Evolutionary conservation across 2,113 vertebrate genomes (phyloP).

Genomic region (Hypanus sabinus): DNA sequence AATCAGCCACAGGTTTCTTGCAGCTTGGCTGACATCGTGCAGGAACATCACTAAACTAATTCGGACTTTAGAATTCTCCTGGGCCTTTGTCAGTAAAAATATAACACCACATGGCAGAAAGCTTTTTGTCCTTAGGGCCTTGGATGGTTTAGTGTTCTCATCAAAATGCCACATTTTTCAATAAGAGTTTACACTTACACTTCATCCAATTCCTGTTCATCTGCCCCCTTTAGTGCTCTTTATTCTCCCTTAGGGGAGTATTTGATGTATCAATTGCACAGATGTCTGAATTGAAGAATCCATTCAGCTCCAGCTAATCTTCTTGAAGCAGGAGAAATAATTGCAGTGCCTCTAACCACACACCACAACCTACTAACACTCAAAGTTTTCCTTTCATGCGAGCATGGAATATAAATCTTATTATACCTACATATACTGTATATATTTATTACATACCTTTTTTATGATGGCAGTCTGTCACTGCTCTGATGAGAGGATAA

Average conservation of each 20-base stretch:
- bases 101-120: neutral
- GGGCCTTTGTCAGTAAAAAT: neutral
- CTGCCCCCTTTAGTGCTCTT: neutral
- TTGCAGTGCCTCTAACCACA: neutral
- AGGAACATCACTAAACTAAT: neutral
- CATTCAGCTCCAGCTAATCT: neutral
- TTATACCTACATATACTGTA: neutral
- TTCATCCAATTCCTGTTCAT: neutral
- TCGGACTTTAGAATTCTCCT: neutral
- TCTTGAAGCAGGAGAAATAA: neutral
- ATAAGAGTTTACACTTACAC: neutral
- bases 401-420: neutral
- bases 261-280: neutral
- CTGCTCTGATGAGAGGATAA: neutral
- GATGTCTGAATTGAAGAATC: slow-evolving; percentile 7
- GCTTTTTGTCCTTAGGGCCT: neutral
- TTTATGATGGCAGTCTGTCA: neutral
- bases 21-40: neutral
- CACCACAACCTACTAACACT: neutral
- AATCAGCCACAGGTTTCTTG: neutral
- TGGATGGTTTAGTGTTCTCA: neutral
- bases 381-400: neutral
- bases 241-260: neutral
- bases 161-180: neutral
- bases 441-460: neutral